A percentile compares a stretch with the other conserved stretches of the same genome.
Conservation (phyloP, 1,140 invertebrate genomes). For the Lithobius niger region DNA sequence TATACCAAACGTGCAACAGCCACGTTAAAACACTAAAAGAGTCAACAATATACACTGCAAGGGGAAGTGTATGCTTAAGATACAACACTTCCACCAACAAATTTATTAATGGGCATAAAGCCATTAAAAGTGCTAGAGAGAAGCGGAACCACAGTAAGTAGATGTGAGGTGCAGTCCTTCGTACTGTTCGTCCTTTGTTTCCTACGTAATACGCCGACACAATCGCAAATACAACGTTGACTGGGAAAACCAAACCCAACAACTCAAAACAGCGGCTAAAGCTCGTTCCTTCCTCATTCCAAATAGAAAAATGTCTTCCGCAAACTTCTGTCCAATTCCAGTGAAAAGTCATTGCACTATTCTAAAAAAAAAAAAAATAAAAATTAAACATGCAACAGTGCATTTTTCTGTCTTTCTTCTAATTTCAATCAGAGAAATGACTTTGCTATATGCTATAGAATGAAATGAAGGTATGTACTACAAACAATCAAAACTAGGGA, state of each 20-base stretch:
- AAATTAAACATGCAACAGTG: too few species aligned
- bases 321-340: conserved; percentile 6
- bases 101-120: conserved; percentile 14
- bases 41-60: conserved; percentile 9
- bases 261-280: conserved; percentile 20
- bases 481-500: too few species aligned
- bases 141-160: conserved; percentile 2
- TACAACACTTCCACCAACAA: conserved; percentile 5
- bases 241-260: conserved; percentile 19
- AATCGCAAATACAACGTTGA: conserved; percentile 18
- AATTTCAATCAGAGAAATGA: too few species aligned
- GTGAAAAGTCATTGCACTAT: too few species aligned
- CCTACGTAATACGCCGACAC: conserved; percentile 23
- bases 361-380: too few species aligned
- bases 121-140: conserved; percentile 6
- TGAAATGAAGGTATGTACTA: too few species aligned
- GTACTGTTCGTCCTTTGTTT: conserved; percentile 12
- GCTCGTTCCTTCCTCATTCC: conserved; percentile 9
- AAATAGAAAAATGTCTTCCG: conserved; percentile 4
- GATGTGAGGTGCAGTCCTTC: conserved; percentile 14
- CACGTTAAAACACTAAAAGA: conserved; percentile 8
- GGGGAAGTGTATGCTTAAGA: conserved; percentile 7
- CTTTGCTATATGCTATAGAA: too few species aligned
- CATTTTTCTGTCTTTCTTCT: too few species aligned
- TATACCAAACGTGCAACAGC: conserved; percentile 8